A percentile compares a stretch with the other conserved stretches of the same genome.
These are phyloP conservation scores for Oreochromis niloticus DNA, from an alignment of 2,113 vertebrate species.

Conservation along the genomic window DNA sequence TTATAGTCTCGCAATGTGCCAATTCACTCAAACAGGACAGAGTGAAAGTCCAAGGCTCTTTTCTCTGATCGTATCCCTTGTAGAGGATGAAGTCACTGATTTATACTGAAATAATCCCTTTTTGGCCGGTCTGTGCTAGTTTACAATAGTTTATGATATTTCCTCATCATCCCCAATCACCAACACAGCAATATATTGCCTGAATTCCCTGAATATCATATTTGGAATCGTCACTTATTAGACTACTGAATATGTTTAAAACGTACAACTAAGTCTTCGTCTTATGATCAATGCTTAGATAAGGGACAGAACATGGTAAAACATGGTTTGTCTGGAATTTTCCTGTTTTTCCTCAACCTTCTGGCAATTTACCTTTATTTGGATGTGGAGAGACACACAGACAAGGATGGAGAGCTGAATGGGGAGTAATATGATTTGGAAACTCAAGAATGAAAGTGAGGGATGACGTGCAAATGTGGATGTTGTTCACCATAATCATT, in stretches of 20 bases:
- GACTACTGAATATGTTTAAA: background rate
- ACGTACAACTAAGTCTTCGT: background rate
- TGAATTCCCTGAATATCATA: background rate
- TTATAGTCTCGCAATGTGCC: constrained; percentile 13
- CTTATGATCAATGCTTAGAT: background rate
- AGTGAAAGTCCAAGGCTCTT: constrained; percentile 19
- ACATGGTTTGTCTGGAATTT: background rate
- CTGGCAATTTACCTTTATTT: background rate
- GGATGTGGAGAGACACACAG: background rate
- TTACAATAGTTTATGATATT: background rate
- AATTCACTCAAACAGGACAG: constrained; percentile 31
- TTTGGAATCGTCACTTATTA: background rate
- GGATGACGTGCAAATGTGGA: background rate
- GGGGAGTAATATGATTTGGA: background rate
- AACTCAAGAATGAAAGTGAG: background rate
- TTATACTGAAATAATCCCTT: background rate
- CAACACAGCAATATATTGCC: background rate
- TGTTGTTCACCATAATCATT: background rate
- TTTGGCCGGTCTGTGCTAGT: background rate
- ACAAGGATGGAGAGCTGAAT: background rate
- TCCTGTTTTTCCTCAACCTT: background rate
- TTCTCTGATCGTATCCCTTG: constrained; percentile 11
- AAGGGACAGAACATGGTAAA: background rate
- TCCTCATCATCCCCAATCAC: background rate
- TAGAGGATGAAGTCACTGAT: constrained; percentile 42